Conservation (phyloP, 2,113 vertebrate species). For the Charina bottae region DNA sequence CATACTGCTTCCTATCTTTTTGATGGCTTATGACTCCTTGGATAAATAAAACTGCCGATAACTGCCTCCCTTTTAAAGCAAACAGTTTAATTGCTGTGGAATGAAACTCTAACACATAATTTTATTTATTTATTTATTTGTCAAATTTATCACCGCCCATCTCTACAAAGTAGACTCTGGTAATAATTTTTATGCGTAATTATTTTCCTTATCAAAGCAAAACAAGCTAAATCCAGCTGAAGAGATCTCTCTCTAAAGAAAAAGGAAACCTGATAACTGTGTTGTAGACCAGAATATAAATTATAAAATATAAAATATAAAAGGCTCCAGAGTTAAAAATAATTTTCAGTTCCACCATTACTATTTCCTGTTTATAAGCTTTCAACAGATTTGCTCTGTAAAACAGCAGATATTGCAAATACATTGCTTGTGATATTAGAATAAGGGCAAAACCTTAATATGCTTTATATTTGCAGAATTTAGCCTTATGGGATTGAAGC, state of each 20-base stretch:
- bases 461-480: background rate
- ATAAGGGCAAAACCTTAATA: background rate
- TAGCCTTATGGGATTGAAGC: background rate
- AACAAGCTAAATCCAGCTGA: background rate
- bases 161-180: too few relatives aligned
- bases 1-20: conserved; percentile 1
- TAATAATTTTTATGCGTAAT: conserved; percentile 1
- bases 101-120: conserved; percentile 27
- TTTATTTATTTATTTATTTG: too few relatives aligned
- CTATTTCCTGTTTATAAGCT: background rate
- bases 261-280: background rate
- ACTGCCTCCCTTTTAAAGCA: background rate
- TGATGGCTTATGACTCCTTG: conserved; percentile 28
- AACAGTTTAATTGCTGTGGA: background rate
- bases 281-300: background rate
- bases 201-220: background rate
- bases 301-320: background rate
- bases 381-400: background rate
- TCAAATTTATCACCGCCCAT: too few relatives aligned
- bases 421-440: background rate
- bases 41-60: conserved; percentile 28
- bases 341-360: background rate
- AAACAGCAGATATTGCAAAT: background rate
- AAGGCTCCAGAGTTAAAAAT: background rate
- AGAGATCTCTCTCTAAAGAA: background rate